Conservation (phyloP, 2,888 invertebrate genomes). For the Platynereis dumerilii region DNA sequence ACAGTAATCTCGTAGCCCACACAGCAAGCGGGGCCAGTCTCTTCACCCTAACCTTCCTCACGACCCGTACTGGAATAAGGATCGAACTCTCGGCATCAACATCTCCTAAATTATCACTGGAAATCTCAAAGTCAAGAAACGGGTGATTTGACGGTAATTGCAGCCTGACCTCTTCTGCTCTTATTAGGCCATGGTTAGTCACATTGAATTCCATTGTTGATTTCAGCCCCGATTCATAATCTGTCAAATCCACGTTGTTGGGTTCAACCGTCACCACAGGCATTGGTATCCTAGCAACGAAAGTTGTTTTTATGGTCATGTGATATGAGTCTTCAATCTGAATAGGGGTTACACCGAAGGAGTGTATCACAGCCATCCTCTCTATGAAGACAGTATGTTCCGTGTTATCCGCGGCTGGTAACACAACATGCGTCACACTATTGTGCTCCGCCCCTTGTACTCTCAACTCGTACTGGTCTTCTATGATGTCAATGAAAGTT, state of each 20-base stretch:
- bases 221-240: constrained; percentile 34
- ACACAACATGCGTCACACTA: constrained; percentile 31
- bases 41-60: not conserved
- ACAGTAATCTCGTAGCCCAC: not conserved
- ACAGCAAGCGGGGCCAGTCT: not conserved
- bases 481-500: constrained; percentile 37
- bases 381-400: constrained; percentile 36
- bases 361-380: constrained; percentile 39
- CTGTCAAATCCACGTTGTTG: constrained; percentile 33
- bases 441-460: constrained; percentile 35
- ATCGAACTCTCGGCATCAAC: constrained; percentile 35
- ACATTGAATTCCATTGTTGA: constrained; percentile 35
- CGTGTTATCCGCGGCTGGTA: constrained; percentile 23
- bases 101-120: constrained; percentile 25
- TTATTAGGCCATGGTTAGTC: constrained; percentile 46
- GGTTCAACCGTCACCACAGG: constrained; percentile 45
- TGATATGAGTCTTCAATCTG: constrained; percentile 42
- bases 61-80: constrained; percentile 7
- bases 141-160: constrained; percentile 39
- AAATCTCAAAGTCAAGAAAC: constrained; percentile 36
- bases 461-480: constrained; percentile 38
- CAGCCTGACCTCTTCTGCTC: constrained; percentile 40
- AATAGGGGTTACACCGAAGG: constrained; percentile 43
- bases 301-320: constrained; percentile 44
- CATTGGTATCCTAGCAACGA: constrained; percentile 45